A percentile compares a stretch with the other conserved stretches of the same genome.
These are phyloP conservation scores for Harpagus bidentatus DNA, from an alignment of 2,113 vertebrate genomes.

Conservation along the genomic window DNA sequence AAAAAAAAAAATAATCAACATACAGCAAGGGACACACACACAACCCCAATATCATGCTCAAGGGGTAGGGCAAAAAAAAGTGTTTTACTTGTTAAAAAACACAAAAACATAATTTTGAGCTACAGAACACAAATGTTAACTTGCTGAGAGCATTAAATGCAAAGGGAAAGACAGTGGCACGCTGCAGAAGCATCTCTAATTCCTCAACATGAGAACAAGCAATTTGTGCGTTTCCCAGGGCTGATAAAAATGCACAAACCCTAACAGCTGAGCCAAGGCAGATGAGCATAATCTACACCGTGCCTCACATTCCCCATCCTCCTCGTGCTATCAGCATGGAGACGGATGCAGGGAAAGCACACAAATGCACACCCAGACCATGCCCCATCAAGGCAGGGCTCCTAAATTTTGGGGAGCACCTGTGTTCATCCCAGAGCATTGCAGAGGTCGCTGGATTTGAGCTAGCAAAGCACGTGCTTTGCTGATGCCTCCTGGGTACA, in stretches of 20 bases:
- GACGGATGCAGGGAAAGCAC: background rate
- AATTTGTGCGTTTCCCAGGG: background rate
- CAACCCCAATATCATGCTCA: too few relatives aligned
- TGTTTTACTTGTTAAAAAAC: background rate
- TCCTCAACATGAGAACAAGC: fast-evolving
- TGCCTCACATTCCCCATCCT: too few relatives aligned
- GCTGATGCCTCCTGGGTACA: fast-evolving
- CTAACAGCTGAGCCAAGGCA: background rate
- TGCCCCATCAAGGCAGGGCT: background rate
- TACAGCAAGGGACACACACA: fast-evolving
- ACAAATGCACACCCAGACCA: background rate
- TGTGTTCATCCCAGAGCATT: fast-evolving
- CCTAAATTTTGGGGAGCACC: background rate
- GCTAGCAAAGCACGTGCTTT: background rate
- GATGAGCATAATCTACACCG: background rate
- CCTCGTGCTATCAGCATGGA: fast-evolving
- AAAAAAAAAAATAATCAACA: background rate
- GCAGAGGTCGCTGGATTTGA: background rate
- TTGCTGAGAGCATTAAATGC: background rate
- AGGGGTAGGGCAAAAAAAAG: fast-evolving
- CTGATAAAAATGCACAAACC: background rate
- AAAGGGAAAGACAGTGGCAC: background rate
- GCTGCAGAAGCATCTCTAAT: background rate
- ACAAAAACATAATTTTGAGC: background rate
- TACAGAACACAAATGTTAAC: background rate